These are phyloP conservation scores for Morpho achilles DNA, from an alignment of 2,888 invertebrate species.

Conservation along the genomic window DNA sequence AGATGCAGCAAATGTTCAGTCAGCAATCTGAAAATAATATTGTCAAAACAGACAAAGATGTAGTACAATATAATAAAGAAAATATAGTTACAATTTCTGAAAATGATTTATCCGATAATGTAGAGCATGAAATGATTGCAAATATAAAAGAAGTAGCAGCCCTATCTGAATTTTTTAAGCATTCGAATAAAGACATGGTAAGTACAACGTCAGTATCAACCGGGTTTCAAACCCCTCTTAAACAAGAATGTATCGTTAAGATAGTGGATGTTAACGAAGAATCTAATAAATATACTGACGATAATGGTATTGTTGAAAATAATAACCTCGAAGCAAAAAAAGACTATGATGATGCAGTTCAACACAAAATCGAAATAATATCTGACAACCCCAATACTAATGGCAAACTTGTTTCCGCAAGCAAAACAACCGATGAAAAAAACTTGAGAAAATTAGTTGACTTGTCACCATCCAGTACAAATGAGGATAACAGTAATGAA, in stretches of 20 bases:
- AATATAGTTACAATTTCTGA: conserved; percentile 26
- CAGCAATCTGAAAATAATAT: no score
- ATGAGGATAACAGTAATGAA: not conserved
- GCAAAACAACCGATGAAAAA: no score
- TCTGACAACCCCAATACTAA: no score
- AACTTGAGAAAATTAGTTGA: no score
- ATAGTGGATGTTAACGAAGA: not conserved
- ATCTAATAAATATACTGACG: not conserved
- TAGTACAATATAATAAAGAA: conserved; percentile 25
- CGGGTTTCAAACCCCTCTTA: not conserved
- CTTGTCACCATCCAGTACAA: no score
- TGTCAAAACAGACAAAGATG: conserved; percentile 14
- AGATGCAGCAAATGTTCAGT: conserved; percentile 1
- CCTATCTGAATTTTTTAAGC: not conserved
- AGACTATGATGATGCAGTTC: no score
- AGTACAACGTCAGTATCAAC: not conserved
- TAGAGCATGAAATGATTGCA: conserved; percentile 15
- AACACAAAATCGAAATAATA: no score
- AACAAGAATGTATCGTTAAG: not conserved
- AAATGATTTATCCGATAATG: conserved; percentile 20
- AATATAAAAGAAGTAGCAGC: not conserved
- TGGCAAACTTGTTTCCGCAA: no score
- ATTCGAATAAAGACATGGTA: not conserved
- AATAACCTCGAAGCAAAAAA: not conserved
- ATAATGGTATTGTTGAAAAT: not conserved